Conservation (phyloP, 2,888 invertebrate genomes). For the Cephus nigrinus region DNA sequence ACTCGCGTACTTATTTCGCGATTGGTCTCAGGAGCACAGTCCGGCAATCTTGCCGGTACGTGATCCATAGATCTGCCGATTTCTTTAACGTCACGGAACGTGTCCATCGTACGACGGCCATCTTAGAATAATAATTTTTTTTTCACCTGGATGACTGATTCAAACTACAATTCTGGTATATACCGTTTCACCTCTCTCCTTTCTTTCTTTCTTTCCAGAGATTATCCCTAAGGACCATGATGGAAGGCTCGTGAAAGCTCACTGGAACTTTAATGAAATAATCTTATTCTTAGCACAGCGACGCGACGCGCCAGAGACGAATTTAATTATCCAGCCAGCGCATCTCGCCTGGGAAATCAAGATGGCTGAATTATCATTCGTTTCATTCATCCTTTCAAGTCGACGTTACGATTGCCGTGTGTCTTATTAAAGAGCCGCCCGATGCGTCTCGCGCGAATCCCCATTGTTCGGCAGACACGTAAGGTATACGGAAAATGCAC, state of each 20-base stretch:
- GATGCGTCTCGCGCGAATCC: neutral
- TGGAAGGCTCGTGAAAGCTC: neutral
- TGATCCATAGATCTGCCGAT: conserved; percentile 50
- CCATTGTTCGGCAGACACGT: neutral
- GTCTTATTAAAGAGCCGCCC: neutral
- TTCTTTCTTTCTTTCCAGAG: neutral
- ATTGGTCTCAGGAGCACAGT: conserved; percentile 38
- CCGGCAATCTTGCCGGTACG: conserved; percentile 54
- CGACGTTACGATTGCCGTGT: neutral
- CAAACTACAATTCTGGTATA: neutral
- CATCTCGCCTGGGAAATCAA: neutral
- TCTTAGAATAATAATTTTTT: neutral
- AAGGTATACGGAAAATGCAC: neutral
- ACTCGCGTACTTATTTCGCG: conserved; percentile 51
- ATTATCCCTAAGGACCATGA: neutral
- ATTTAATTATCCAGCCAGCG: neutral
- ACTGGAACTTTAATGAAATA: neutral
- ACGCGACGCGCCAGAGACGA: neutral
- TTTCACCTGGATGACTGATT: neutral
- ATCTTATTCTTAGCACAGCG: neutral
- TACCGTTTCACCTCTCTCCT: neutral
- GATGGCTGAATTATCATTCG: neutral
- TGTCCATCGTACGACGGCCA: neutral
- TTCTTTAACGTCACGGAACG: neutral
- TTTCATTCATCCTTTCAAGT: neutral